Evolutionary conservation across 2,797 vertebrate species (phyloP), one percentile per base, ranked within the genome.

Genomic region (Arrhamphus sclerolepis): DNA sequence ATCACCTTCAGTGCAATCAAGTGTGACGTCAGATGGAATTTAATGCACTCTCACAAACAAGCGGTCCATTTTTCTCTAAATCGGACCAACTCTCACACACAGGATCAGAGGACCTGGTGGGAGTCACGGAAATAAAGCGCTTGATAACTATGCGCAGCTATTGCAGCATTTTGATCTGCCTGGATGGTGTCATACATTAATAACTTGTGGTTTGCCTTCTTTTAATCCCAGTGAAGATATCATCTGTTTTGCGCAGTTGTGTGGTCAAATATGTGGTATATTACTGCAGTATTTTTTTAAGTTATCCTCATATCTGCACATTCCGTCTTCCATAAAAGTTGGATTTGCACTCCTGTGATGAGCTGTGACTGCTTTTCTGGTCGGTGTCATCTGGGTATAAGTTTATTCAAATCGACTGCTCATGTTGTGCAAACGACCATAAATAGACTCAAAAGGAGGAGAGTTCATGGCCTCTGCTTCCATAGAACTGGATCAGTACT

Each of bases 11-110:
- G 47, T 2, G 16, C 58, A 20, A 58, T 19, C 7, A 9, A 50
- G 14, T 2, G n/a, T 77, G 71, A 70, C 39, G 53, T 73, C 65
- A 70, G 20, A 3, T 19, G 22, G 43, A 52, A 46, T 56, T 53
- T 50, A 74, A 64, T 59, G 68, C 62, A 24, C 51, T 65, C 52
- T 28, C 11, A 21, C 42, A 47, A 56, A 70, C 46, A 38, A 28
- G 34, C 38, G 31, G 21, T 43, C 39, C 39, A n/a, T 56, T 41
- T 42, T 14, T 28, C 3, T 52, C 17, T 44, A 8, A 21, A 34
- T 48, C 13, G 29, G 29, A 6, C 9, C 5, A 11, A 39, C 34
- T 28, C 18, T 9, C 46, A 40, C 22, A 38, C 39, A 57, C 41
- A 42, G 57, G 31, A 39, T 60, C 26, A 52, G 58, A 53, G 11